Conservation (phyloP, 2,797 vertebrate species). For the Sciurus carolinensis region DNA sequence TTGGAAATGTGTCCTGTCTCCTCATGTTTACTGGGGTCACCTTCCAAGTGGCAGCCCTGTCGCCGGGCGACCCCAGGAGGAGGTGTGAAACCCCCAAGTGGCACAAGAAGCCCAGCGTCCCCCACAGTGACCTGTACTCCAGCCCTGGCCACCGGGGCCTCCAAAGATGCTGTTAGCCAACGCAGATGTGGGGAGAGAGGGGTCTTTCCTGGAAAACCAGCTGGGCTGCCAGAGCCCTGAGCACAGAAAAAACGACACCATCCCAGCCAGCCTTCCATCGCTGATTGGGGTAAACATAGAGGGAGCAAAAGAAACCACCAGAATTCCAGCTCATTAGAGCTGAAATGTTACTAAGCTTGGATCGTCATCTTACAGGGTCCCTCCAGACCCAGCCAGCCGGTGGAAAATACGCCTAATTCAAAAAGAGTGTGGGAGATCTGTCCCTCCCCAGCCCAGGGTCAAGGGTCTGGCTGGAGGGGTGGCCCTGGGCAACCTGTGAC, state of each 20-base stretch:
- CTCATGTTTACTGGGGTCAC: background rate
- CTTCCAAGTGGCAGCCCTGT: background rate
- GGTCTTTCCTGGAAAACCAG: constrained; percentile 79
- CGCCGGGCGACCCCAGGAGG: too few relatives aligned
- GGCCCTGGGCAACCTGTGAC: accelerated
- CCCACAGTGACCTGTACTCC: accelerated
- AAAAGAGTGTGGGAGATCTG: background rate
- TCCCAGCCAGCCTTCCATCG: constrained; percentile 27
- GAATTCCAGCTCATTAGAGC: constrained; percentile 73
- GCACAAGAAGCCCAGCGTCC: accelerated
- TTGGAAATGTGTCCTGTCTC: background rate
- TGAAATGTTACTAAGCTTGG: constrained; percentile 25
- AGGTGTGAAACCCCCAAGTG: accelerated
- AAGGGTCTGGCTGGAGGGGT: background rate
- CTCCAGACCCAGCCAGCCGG: constrained; percentile 53
- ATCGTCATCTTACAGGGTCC: background rate
- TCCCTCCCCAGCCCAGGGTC: constrained; percentile 17
- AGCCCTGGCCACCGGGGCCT: accelerated
- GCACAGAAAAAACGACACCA: constrained; percentile 65
- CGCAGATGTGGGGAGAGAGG: background rate
- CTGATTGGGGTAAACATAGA: constrained; percentile 83
- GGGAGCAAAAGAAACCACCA: constrained; percentile 77
- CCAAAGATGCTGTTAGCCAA: background rate
- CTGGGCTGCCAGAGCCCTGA: constrained; percentile 16
- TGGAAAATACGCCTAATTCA: constrained; percentile 52